Evolutionary conservation across 2,113 vertebrate genomes (phyloP), one percentile per base, ranked within the genome.

Genomic region (Sterrhoptilus dennistouni): DNA sequence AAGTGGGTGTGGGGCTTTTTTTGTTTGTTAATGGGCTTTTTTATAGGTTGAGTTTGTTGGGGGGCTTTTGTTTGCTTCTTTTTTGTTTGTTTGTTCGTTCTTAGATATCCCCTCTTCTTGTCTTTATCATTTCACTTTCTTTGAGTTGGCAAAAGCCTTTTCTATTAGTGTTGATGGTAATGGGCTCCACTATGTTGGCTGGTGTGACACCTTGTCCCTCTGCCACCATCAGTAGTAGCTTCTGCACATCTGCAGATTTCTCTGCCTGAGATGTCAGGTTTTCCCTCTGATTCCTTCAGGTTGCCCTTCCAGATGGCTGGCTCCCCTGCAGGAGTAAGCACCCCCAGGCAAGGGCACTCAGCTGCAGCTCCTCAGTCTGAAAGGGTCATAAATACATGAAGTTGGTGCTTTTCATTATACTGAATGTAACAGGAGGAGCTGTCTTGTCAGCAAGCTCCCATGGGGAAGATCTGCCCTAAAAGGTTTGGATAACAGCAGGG

Each of bases 391-490:
- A 96, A 93, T 54, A 61, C 38, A 6, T 69, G 63, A 70, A 91
- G 70, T 83, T 87, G 60, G 63, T 91, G 84, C 86, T 96, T 95
- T 95, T 97, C 81, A 91, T 95, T 95, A 87, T 40, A 6, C 31
- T 14, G 81, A 65, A 35, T 0, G 2, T 61, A 59, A 36, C 75
- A 74, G 85, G 79, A 88, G 85, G 82, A 86, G 75, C 50, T 0
- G 1, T 42, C 76, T 53, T 89, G 90, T 92, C 90, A 86, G 79
- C 45, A 1, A 31, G n/a, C 45, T 93, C 92, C 82, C 76, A 4
- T 5, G 68, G 79, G 92, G 28, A 80, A 42, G 21, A 89, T 93
- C 80, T 75, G 64, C 50, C 23, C 77, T 65, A 6, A 79, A 71
- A 57, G 42, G 71, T 69, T 80, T 91, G 49, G 5, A 0, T 45